Conservation (phyloP, 1,140 invertebrate genomes). For the Euwallacea fornicatus region DNA sequence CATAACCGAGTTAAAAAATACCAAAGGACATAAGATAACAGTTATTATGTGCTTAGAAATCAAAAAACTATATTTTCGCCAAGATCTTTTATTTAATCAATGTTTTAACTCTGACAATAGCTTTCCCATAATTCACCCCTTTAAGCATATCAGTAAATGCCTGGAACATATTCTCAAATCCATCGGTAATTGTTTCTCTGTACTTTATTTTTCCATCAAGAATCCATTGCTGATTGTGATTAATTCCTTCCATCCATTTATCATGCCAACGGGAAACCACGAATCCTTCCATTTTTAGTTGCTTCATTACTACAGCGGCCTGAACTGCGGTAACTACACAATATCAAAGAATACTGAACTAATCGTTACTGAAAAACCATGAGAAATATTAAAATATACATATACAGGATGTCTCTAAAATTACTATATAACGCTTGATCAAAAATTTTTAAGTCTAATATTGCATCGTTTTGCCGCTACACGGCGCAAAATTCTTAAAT, state of each 20-base stretch:
- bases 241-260: conserved; percentile 62
- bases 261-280: conserved; percentile 61
- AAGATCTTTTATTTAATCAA: conserved; percentile 63
- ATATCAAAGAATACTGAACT: neutral
- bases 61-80: too few species aligned
- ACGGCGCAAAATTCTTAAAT: too few species aligned
- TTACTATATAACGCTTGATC: too few species aligned
- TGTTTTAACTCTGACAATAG: conserved; percentile 58
- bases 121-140: conserved; percentile 68
- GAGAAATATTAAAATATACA: neutral
- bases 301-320: conserved; percentile 46
- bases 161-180: conserved; percentile 70
- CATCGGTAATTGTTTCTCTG: conserved; percentile 64
- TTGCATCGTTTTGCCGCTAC: too few species aligned
- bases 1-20: too few species aligned
- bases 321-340: conserved; percentile 47
- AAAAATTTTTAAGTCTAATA: neutral
- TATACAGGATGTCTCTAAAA: too few species aligned
- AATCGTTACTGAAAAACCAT: too few species aligned
- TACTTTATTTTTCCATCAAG: conserved; percentile 63
- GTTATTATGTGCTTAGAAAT: too few species aligned
- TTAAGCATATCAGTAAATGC: conserved; percentile 64
- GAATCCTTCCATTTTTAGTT: conserved; percentile 69
- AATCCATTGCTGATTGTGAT: conserved; percentile 61
- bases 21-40: too few species aligned